phyloP scores from a whole-genome alignment of 2,113 vertebrate genomes.

The Cettia cetti region DNA sequence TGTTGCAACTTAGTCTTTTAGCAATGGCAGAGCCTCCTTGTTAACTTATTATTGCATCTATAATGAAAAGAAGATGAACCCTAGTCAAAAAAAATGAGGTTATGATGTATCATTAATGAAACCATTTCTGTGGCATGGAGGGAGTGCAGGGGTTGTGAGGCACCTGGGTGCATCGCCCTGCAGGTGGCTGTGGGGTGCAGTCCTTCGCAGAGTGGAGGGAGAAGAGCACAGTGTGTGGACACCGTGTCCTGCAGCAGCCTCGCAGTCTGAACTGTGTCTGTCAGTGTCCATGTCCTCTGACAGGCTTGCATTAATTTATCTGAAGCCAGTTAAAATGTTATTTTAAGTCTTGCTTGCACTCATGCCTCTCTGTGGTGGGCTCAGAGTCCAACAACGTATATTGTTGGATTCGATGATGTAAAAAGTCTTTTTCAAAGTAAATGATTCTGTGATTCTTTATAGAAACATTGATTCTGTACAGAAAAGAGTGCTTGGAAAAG shows the following conservation, averaged over 20 bases:
- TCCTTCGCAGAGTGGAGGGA: accelerated
- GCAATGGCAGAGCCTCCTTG: background rate
- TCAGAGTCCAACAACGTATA: accelerated
- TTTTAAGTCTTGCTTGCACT: background rate
- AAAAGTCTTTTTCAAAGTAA: background rate
- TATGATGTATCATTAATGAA: background rate
- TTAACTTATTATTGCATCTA: background rate
- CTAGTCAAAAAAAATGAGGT: slow-evolving; percentile 20
- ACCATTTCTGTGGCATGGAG: background rate
- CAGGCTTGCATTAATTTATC: background rate
- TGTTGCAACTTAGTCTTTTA: background rate
- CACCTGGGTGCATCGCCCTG: background rate
- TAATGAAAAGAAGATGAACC: slow-evolving; percentile 25
- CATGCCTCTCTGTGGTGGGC: background rate
- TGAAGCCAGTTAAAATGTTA: background rate
- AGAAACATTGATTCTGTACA: background rate
- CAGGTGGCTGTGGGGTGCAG: background rate
- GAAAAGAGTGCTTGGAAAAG: background rate
- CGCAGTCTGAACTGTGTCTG: background rate
- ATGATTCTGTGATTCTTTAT: background rate
- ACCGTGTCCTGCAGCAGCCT: accelerated
- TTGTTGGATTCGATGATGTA: accelerated
- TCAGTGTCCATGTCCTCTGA: background rate
- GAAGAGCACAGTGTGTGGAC: background rate
- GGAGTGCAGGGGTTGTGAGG: background rate